These are phyloP conservation scores for Aphelocoma californica DNA, from an alignment of 2,797 vertebrate genomes.

Conservation along the genomic window DNA sequence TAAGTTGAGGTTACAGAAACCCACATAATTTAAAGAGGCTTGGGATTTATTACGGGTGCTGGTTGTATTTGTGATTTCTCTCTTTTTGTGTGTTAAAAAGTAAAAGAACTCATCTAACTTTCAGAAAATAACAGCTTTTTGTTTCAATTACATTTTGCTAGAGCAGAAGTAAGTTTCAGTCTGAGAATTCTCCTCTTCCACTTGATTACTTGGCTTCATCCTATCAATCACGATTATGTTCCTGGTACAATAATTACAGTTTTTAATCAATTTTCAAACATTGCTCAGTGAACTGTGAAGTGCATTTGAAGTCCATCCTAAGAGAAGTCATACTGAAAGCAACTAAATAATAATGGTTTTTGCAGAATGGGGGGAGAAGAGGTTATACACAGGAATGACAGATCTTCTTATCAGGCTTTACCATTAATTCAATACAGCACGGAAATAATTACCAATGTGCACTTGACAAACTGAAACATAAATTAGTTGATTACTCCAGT, in stretches of 20 bases:
- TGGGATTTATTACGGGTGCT: neutral
- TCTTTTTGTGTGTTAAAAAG: neutral
- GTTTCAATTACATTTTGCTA: neutral
- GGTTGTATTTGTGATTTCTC: neutral
- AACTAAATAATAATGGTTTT: neutral
- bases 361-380: neutral
- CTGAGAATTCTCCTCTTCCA: neutral
- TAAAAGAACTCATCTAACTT: neutral
- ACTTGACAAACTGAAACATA: conserved; percentile 20
- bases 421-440: neutral
- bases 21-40: neutral
- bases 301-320: neutral
- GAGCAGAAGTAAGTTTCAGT: neutral
- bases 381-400: neutral
- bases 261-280: conserved; percentile 56
- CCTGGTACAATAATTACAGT: conserved; percentile 31
- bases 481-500: neutral
- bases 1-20: neutral
- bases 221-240: conserved; percentile 37
- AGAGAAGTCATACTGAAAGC: neutral
- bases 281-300: conserved; percentile 29
- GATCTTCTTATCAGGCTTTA: neutral
- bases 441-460: conserved; percentile 27
- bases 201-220: conserved; percentile 1
- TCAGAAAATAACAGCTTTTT: neutral